Evolutionary conservation across 2,797 vertebrate species (phyloP), one percentile per base, ranked within the genome.

Genomic region (Limosa lapponica): DNA sequence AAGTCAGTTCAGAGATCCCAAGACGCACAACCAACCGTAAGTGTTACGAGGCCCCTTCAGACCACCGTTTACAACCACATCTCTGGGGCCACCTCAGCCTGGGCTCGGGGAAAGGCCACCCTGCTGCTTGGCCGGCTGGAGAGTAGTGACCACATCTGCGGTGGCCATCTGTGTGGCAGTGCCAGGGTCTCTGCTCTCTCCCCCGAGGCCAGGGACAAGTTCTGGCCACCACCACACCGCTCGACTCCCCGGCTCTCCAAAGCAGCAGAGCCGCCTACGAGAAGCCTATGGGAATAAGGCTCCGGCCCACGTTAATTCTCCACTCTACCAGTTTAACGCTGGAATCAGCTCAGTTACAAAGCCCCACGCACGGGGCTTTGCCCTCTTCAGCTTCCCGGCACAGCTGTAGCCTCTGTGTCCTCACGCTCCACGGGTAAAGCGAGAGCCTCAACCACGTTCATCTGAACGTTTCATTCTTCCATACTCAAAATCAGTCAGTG

Each of bases 231-330:
- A 69, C 19, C 11, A 55, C 4, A 17, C 7, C 41, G 34, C 69
- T 25, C 54, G 72, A 8, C 30, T 19, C 7, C 34, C 20, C 49
- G 8, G 20, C 44, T 74, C 52, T 80, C 57, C 41, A 25, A 24
- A 94, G 62, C 32, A 82, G 37, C 52, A 82, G 10, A 48, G 69
- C 41, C 1, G 2, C 59, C 43, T 49, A 23, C n/a, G 62, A 75
- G 27, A 65, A 67, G 20, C 17, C 59, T 24, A 6, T 0, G 24
- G 19, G 3, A 48, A 82, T 85, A 82, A 75, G 54, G 14, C 28
- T 74, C 52, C 71, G 79, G 11, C 12, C 4, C 1, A 2, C 0
- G 0, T 58, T 49, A 69, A 67, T 61, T 28, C 51, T 75, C 11
- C 17, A 8, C 55, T 19, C 55, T 51, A 57, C 36, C 25, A 15